Conservation (phyloP, 2,113 vertebrate species). For the Ondatra zibethicus region DNA sequence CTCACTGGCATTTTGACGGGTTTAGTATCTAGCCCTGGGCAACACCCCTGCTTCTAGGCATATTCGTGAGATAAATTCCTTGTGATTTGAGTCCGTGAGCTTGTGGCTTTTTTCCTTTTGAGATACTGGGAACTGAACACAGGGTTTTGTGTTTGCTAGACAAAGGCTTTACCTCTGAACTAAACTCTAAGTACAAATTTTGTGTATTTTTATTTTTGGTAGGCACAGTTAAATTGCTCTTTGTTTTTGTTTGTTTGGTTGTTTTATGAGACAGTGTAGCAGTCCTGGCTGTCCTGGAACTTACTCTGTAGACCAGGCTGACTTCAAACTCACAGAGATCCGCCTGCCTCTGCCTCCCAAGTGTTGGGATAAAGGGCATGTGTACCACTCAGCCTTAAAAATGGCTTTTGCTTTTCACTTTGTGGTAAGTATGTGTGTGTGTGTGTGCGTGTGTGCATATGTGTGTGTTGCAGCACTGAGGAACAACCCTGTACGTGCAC, state of each 20-base stretch:
- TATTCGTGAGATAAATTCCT: not conserved
- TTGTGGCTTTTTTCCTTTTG: not conserved
- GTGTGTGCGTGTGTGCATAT: not conserved
- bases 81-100: not conserved
- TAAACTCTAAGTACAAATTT: not conserved
- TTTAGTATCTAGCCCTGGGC: not conserved
- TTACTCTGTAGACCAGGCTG: not conserved
- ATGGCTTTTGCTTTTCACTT: not conserved
- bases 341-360: too few relatives aligned
- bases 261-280: not conserved
- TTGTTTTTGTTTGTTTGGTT: not conserved
- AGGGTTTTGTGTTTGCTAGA: not conserved
- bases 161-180: not conserved
- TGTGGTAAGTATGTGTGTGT: not conserved
- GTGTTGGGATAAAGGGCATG: not conserved
- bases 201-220: constrained; percentile 14
- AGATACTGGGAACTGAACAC: not conserved
- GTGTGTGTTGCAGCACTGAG: not conserved
- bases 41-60: not conserved
- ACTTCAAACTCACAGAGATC: too few relatives aligned
- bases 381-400: not conserved
- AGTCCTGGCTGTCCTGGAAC: not conserved
- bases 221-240: not conserved
- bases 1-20: not conserved
- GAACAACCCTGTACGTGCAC: not conserved